phyloP scores from a whole-genome alignment of 1,140 invertebrate genomes.

The Meteorus sp. region DNA sequence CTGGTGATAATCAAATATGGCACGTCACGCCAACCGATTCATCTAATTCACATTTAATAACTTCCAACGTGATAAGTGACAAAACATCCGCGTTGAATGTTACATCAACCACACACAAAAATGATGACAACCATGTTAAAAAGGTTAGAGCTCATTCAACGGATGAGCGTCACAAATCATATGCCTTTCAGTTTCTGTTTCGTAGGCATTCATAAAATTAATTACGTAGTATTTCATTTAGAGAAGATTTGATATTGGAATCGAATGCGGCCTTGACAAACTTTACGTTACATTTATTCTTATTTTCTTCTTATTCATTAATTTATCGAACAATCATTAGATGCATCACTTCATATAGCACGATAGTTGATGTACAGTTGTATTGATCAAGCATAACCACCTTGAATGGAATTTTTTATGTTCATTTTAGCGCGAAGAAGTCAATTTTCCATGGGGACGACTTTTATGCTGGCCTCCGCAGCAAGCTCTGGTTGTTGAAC shows the following conservation, averaged over 20 bases:
- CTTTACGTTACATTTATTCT: background rate
- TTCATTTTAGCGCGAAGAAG: conserved; percentile 46
- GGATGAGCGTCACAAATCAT: conserved; percentile 25
- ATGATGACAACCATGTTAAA: conserved; percentile 46
- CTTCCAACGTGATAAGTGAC: conserved; percentile 46
- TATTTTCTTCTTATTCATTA: background rate
- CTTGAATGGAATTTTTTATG: too few relatives aligned
- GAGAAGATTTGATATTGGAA: background rate
- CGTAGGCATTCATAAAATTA: background rate
- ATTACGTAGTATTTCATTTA: background rate
- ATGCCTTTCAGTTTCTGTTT: conserved; percentile 27
- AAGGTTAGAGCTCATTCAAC: conserved; percentile 49
- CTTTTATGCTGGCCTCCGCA: conserved; percentile 75
- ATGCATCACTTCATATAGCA: conserved; percentile 8
- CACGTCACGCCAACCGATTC: conserved; percentile 45
- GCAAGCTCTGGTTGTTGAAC: conserved; percentile 86
- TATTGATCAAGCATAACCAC: too few relatives aligned
- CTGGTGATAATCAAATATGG: conserved; percentile 44
- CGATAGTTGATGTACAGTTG: conserved; percentile 7
- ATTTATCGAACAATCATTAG: background rate
- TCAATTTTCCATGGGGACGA: conserved; percentile 71
- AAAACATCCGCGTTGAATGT: conserved; percentile 44
- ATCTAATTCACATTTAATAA: conserved; percentile 44
- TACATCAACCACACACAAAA: conserved; percentile 42
- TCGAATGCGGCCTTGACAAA: background rate